Evolutionary conservation across 2,888 invertebrate species (phyloP).

Genomic region (Pilophorus perplexus): DNA sequence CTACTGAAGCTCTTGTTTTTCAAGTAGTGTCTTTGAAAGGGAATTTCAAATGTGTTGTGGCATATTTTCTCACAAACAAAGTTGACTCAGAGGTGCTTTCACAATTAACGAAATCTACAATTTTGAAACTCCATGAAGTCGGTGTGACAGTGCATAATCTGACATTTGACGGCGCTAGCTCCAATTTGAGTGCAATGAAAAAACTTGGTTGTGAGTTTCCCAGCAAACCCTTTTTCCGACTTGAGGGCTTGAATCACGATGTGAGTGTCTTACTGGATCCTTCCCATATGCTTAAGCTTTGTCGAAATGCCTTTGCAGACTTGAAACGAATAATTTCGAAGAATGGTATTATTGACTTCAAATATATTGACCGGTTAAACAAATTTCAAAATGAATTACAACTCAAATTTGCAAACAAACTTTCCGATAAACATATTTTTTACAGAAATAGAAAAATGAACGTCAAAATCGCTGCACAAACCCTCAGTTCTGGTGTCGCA

Average conservation of each 20-base stretch:
- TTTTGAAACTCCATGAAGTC: not conserved
- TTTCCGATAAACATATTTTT: too few relatives aligned
- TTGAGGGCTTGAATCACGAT: not conserved
- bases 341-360: not conserved
- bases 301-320: not conserved
- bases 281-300: not conserved
- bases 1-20: not conserved
- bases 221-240: not conserved
- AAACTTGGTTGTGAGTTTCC: not conserved
- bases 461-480: too few relatives aligned
- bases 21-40: not conserved
- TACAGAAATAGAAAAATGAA: not conserved
- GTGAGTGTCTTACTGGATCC: not conserved
- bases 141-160: not conserved
- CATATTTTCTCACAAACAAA: not conserved
- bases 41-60: not conserved
- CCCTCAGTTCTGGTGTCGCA: not conserved
- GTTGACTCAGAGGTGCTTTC: not conserved
- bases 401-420: not conserved
- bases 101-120: not conserved
- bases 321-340: not conserved
- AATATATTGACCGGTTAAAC: not conserved
- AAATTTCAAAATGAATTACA: not conserved
- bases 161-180: not conserved
- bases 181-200: not conserved